Percentiles rank a stretch among this genome's conserved stretches.
Conservation (phyloP, 2,888 invertebrate species). For the Rhamnusium bicolor region DNA sequence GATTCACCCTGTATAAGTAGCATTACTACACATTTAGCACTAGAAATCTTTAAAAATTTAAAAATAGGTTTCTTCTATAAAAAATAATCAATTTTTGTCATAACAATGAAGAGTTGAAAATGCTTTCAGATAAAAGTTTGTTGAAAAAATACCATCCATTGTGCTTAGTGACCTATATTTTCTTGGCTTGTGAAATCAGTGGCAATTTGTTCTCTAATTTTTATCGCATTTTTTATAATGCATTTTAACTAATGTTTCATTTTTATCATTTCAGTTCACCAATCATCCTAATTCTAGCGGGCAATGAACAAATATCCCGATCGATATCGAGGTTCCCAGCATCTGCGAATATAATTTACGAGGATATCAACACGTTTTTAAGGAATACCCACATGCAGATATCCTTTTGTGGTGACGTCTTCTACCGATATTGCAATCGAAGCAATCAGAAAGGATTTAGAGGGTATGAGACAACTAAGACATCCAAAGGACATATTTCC, state of each 20-base stretch:
- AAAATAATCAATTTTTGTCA: too few relatives aligned
- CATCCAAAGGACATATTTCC: neutral
- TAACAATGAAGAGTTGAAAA: neutral
- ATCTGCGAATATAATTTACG: conserved; percentile 74
- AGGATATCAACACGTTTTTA: conserved; percentile 77
- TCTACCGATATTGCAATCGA: conserved; percentile 77
- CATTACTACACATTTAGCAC: neutral
- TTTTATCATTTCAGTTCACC: conserved; percentile 70
- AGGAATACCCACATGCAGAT: conserved; percentile 78
- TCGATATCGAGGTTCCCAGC: conserved; percentile 74
- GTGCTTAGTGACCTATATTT: neutral
- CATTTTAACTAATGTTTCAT: neutral
- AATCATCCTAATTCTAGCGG: conserved; percentile 76
- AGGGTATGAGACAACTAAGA: conserved; percentile 70
- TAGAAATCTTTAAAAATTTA: too few relatives aligned
- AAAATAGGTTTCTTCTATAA: too few relatives aligned
- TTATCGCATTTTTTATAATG: neutral
- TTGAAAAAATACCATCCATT: neutral
- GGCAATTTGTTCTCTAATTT: neutral
- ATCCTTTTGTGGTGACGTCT: conserved; percentile 69
- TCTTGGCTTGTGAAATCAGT: neutral
- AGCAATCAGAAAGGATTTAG: conserved; percentile 76
- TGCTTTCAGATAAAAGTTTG: neutral
- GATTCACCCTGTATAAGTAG: neutral
- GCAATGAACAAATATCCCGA: conserved; percentile 76